Percentiles rank a stretch among this genome's conserved stretches.
Evolutionary conservation across 2,797 vertebrate species (phyloP).

Genomic region (Euphonia xanthogaster): DNA sequence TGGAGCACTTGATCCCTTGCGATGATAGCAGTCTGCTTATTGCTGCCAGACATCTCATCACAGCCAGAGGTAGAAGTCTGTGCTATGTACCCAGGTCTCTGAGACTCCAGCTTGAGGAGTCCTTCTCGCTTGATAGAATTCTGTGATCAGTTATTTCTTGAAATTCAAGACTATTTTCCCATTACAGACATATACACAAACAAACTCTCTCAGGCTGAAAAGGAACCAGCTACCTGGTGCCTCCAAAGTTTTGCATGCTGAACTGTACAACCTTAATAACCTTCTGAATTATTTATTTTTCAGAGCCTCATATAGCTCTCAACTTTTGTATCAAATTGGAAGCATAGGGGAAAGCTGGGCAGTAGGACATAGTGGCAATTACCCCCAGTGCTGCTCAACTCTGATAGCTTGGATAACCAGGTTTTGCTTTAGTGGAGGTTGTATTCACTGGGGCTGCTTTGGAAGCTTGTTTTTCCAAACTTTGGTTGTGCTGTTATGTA

Average conservation of each 20-base stretch:
- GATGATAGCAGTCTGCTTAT: constrained; percentile 30
- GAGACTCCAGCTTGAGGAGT: background rate
- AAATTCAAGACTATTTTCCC: background rate
- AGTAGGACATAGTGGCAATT: background rate
- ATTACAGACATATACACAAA: background rate
- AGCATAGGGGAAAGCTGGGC: background rate
- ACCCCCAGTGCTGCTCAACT: background rate
- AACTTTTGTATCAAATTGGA: constrained; percentile 8
- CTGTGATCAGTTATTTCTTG: background rate
- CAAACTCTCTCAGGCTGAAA: background rate
- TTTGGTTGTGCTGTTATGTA: background rate
- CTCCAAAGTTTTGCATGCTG: background rate
- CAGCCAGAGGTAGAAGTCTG: constrained; percentile 27
- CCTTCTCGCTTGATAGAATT: background rate
- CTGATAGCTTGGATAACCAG: background rate
- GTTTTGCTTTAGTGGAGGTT: background rate
- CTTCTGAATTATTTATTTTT: constrained; percentile 36
- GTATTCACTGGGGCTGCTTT: background rate
- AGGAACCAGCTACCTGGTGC: background rate
- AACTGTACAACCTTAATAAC: background rate
- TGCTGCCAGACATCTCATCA: constrained; percentile 17
- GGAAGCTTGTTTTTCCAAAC: background rate
- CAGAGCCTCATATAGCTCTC: background rate
- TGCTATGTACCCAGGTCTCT: background rate
- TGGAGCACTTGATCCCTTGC: constrained; percentile 43